These are phyloP conservation scores for Grus americana DNA, from an alignment of 2,113 vertebrate genomes.

Conservation along the genomic window DNA sequence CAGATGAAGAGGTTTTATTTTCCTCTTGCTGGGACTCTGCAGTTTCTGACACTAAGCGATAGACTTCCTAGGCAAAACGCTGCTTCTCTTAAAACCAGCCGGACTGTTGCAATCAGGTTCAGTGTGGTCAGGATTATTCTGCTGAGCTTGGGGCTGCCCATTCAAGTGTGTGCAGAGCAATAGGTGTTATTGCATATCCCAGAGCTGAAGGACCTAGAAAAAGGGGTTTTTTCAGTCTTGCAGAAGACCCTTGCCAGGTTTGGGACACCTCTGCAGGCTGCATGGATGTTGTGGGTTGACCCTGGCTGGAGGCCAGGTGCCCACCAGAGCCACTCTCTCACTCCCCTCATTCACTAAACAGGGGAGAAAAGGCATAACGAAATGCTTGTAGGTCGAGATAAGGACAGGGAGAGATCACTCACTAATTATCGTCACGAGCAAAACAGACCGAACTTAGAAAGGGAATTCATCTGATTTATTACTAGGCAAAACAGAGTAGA, in stretches of 20 bases:
- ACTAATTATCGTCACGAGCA: no score
- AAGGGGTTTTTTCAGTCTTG: neutral
- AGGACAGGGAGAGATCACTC: no score
- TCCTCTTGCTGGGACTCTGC: neutral
- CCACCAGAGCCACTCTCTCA: no score
- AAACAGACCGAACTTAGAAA: no score
- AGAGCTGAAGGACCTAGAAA: neutral
- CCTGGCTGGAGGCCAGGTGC: no score
- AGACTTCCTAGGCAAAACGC: neutral
- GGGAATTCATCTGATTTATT: no score
- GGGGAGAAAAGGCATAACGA: no score
- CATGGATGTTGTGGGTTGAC: no score
- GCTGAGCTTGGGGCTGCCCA: neutral
- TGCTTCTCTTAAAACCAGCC: neutral
- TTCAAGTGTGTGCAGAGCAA: neutral
- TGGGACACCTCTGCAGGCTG: neutral
- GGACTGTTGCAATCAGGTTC: fast-evolving
- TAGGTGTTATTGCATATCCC: fast-evolving
- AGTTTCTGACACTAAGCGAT: neutral
- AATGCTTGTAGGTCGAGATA: no score
- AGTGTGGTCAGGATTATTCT: neutral
- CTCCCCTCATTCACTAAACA: no score
- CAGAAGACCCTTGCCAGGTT: neutral
- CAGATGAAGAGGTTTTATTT: neutral
- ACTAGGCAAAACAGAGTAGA: no score